phyloP scores from a whole-genome alignment of 1,140 invertebrate genomes.

The Caenorhabditis inopinata region DNA sequence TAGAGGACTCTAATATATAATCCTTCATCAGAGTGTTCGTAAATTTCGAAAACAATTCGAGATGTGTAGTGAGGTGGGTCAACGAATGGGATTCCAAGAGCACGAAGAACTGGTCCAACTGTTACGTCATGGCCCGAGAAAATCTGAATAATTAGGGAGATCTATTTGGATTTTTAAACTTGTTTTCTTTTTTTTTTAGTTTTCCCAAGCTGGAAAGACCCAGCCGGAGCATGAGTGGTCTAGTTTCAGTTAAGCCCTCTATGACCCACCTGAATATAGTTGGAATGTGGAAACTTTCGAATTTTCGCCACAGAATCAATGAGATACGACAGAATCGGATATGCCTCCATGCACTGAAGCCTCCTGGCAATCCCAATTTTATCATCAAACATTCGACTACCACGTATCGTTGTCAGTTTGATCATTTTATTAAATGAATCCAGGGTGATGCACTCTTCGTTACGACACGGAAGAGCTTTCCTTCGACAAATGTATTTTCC shows the following conservation, averaged over 20 bases:
- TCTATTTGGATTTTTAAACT: too few species aligned
- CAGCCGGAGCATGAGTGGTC: too few species aligned
- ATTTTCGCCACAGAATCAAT: background rate
- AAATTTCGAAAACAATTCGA: slow-evolving; percentile 16
- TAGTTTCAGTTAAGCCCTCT: too few species aligned
- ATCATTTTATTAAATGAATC: slow-evolving; percentile 25
- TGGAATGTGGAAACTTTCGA: slow-evolving; percentile 24
- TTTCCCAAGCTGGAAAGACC: too few species aligned
- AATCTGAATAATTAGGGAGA: too few species aligned
- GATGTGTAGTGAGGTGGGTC: slow-evolving; percentile 36
- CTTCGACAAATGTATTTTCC: slow-evolving; percentile 40
- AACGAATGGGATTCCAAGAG: slow-evolving; percentile 36
- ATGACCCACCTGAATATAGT: slow-evolving; percentile 40
- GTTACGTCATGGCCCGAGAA: slow-evolving; percentile 41
- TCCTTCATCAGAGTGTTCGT: background rate
- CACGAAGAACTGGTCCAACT: slow-evolving; percentile 36
- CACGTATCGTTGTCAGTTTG: slow-evolving; percentile 8
- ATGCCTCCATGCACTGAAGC: slow-evolving; percentile 9
- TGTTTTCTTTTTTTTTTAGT: too few species aligned
- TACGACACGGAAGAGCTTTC: slow-evolving; percentile 26
- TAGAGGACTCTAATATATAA: background rate
- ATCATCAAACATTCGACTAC: slow-evolving; percentile 24
- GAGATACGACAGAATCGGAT: background rate
- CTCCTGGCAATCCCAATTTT: background rate
- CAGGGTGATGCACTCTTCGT: slow-evolving; percentile 28